phyloP scores from a whole-genome alignment of 2,797 vertebrate genomes.

The Sebastes dallii region DNA sequence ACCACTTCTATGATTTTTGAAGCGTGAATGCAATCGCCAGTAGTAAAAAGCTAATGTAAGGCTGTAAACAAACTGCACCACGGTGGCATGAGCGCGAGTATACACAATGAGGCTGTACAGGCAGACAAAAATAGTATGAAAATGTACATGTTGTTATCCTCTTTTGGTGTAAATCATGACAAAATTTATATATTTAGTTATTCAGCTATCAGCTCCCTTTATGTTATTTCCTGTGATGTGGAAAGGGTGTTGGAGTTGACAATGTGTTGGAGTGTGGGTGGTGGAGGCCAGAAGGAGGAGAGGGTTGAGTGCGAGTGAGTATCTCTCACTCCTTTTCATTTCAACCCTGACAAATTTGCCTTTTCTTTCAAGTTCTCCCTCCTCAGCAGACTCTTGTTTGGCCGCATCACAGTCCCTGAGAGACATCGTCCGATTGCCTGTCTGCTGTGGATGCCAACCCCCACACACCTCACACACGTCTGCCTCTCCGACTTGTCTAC shows the following conservation, averaged over 20 bases:
- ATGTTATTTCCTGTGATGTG: slow-evolving; percentile 1
- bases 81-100: too few relatives aligned
- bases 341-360: slow-evolving; percentile 60
- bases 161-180: neutral
- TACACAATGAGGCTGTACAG: too few relatives aligned
- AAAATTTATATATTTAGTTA: neutral
- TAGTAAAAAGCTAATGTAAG: too few relatives aligned
- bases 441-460: slow-evolving; percentile 30
- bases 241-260: slow-evolving; percentile 11
- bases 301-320: slow-evolving; percentile 26
- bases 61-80: too few relatives aligned
- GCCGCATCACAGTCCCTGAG: slow-evolving; percentile 58
- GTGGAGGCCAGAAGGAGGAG: neutral
- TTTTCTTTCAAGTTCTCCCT: slow-evolving; percentile 60
- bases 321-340: slow-evolving; percentile 64
- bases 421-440: slow-evolving; percentile 56
- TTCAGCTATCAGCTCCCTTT: neutral
- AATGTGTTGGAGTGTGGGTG: slow-evolving; percentile 23
- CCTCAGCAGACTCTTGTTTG: slow-evolving; percentile 57
- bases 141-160: neutral
- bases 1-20: too few relatives aligned
- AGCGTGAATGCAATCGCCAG: too few relatives aligned
- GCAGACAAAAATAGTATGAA: neutral
- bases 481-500: slow-evolving; percentile 47
- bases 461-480: slow-evolving; percentile 5